Conservation (phyloP, 1,140 invertebrate species). For the Sipha flava region DNA sequence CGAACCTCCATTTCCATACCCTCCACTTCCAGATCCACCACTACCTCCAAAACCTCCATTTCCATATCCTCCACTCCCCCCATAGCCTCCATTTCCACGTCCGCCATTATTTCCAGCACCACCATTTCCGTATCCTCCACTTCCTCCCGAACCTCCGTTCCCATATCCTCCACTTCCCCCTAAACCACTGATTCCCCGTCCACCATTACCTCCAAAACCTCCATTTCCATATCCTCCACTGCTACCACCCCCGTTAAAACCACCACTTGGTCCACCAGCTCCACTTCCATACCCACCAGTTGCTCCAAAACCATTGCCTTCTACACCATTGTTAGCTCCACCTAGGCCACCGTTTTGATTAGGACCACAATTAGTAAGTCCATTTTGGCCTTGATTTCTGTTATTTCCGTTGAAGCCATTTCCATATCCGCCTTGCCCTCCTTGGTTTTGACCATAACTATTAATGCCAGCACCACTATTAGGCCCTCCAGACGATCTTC, state of each 20-base stretch:
- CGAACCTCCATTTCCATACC: neutral
- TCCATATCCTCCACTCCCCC: neutral
- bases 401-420: neutral
- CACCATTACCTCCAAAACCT: neutral
- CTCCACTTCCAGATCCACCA: neutral
- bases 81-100: neutral
- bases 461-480: neutral
- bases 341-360: neutral
- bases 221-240: neutral
- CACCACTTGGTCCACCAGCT: neutral
- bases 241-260: neutral
- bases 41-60: neutral
- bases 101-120: neutral
- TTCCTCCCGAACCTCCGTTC: neutral
- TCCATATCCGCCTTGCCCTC: neutral
- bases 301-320: neutral
- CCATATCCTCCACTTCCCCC: neutral
- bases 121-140: neutral
- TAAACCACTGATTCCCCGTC: neutral
- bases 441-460: neutral
- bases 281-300: neutral
- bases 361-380: neutral
- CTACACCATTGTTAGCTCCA: neutral
- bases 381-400: neutral
- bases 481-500: neutral